Conservation (phyloP, 1,140 invertebrate species). For the Vanessa tameamea region DNA sequence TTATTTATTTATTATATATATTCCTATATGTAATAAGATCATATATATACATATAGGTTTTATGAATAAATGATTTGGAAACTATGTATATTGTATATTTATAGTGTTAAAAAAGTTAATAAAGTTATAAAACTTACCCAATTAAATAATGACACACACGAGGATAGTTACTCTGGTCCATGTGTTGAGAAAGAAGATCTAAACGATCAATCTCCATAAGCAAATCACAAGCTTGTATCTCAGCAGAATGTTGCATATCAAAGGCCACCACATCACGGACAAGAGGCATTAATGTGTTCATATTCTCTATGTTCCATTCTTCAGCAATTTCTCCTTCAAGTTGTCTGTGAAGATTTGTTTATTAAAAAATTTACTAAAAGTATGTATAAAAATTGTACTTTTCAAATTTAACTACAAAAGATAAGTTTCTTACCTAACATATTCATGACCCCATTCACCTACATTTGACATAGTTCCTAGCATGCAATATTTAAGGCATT, state of each 20-base stretch:
- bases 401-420: neutral
- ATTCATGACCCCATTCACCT: slow-evolving; percentile 99
- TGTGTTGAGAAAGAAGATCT: slow-evolving; percentile 93
- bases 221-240: slow-evolving; percentile 99
- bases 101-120: too few relatives aligned
- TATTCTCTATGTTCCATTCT: slow-evolving; percentile 91
- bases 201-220: slow-evolving; percentile 98
- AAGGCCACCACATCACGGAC: slow-evolving; percentile 96
- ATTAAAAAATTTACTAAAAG: slow-evolving; percentile 4
- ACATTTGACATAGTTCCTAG: slow-evolving; percentile 90
- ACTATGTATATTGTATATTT: too few relatives aligned
- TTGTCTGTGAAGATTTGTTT: slow-evolving; percentile 81
- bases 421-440: slow-evolving; percentile 86
- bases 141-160: slow-evolving; percentile 66
- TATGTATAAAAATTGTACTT: neutral
- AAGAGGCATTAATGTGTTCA: slow-evolving; percentile 87
- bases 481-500: slow-evolving; percentile 96
- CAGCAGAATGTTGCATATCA: slow-evolving; percentile 99
- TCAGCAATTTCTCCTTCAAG: slow-evolving; percentile 96
- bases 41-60: too few relatives aligned
- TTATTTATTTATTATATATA: too few relatives aligned
- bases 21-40: too few relatives aligned
- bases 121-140: slow-evolving; percentile 81
- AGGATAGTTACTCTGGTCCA: slow-evolving; percentile 95
- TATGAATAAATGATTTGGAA: too few relatives aligned